These are phyloP conservation scores for Gymnodraco acuticeps DNA, from an alignment of 2,797 vertebrate genomes.

Conservation along the genomic window DNA sequence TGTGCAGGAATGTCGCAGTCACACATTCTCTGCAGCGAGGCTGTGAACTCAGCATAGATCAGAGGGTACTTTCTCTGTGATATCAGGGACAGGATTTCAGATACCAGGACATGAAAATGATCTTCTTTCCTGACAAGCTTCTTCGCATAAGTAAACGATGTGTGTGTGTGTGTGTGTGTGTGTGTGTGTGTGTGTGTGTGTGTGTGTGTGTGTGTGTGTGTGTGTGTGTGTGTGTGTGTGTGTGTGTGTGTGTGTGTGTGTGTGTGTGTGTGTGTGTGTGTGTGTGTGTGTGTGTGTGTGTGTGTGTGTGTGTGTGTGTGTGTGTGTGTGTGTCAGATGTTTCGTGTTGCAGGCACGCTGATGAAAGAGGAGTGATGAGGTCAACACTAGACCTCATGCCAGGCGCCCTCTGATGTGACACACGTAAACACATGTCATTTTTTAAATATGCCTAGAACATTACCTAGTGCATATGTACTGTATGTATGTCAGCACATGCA, in stretches of 20 bases:
- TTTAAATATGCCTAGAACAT: slow-evolving; percentile 9
- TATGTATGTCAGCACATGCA: slow-evolving; percentile 9
- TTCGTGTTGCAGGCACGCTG: slow-evolving; percentile 65
- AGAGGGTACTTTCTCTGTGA: slow-evolving; percentile 55
- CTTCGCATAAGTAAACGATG: slow-evolving; percentile 18
- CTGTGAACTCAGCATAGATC: slow-evolving; percentile 64
- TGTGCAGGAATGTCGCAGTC: slow-evolving; percentile 35
- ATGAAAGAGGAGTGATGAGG: slow-evolving; percentile 71
- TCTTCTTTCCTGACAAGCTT: slow-evolving; percentile 52
- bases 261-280: slow-evolving; percentile 12
- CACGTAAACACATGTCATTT: slow-evolving; percentile 23
- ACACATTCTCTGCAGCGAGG: slow-evolving; percentile 26
- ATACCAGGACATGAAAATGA: slow-evolving; percentile 47
- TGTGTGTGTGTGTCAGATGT: slow-evolving; percentile 57
- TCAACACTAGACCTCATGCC: slow-evolving; percentile 65
- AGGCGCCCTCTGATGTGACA: slow-evolving; percentile 45
- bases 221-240: slow-evolving; percentile 10
- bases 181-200: slow-evolving; percentile 18
- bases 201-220: slow-evolving; percentile 26
- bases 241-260: background rate
- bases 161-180: slow-evolving; percentile 1
- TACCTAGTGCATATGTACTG: background rate
- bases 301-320: background rate
- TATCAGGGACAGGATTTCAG: slow-evolving; percentile 60
- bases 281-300: slow-evolving; percentile 14